Evolutionary conservation across 2,888 invertebrate species (phyloP).

Genomic region (Sesia apiformis): DNA sequence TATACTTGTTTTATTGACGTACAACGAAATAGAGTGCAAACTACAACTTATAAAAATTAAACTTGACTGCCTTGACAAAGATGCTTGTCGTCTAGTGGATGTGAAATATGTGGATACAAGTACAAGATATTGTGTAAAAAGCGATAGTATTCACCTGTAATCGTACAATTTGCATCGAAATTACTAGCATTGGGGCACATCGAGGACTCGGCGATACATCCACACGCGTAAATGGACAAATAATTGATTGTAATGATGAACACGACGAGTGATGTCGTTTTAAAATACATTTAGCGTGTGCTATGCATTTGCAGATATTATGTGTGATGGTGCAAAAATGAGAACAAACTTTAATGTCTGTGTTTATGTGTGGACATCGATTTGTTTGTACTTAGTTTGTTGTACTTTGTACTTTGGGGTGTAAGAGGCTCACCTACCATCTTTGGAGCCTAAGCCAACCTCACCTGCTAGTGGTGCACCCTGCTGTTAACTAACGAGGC

Average conservation of each 20-base stretch:
- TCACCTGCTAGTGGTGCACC: too few relatives aligned
- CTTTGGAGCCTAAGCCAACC: too few relatives aligned
- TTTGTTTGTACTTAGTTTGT: neutral
- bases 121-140: neutral
- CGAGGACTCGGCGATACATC: conserved; percentile 5
- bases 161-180: neutral
- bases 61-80: too few relatives aligned
- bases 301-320: neutral
- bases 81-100: too few relatives aligned
- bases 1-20: too few relatives aligned
- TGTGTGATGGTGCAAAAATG: conserved; percentile 12
- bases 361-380: neutral
- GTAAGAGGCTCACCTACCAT: too few relatives aligned
- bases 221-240: conserved; percentile 29
- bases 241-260: conserved; percentile 61
- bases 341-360: conserved; percentile 11
- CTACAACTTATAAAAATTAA: too few relatives aligned
- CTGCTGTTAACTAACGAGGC: too few relatives aligned
- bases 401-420: too few relatives aligned
- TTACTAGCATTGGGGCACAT: conserved; percentile 2
- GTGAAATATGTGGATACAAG: too few relatives aligned
- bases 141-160: neutral
- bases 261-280: conserved; percentile 40
- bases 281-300: conserved; percentile 14
- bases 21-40: too few relatives aligned